Evolutionary conservation across 2,888 invertebrate genomes (phyloP), one percentile per base, ranked within the genome.

Genomic region (Stenolophus ochropezus): DNA sequence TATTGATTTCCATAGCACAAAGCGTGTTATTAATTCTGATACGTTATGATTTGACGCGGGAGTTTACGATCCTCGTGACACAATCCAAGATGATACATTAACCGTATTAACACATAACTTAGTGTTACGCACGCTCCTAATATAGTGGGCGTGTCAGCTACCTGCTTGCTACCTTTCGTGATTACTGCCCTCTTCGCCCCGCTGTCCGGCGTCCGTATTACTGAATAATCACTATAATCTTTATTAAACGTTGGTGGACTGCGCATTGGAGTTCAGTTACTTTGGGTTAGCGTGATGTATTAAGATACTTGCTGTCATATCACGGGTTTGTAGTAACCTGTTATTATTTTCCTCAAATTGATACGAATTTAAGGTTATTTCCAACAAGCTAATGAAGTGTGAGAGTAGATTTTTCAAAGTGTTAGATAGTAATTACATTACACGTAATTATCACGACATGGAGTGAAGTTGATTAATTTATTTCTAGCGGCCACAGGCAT

Each of bases 171-270:
- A 61, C 61, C 78, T 65, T 53, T 75, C 75, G 14, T 73, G 53
- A 53, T 61, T 61, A 78, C 78, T 47, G 65, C 23, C 65, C 14
- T 77, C 21, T 69, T 58, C 33, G 49, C 69, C 78, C 49, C 78
- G 65, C 51, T 49, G 4, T 25, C 69, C 58, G 21, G 49, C 71
- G 79, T 53, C 71, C 20, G 79, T 79, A 79, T 81, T 81, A 81
- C 80, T 58, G 33, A 81, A 73, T 81, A 81, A 81, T 81, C 53
- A 81, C 80, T 81, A 81, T 81, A 81, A 81, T 81, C 56, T 73
- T 73, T 81, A 81, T 56, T 81, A 81, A 47, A 61, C 33, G 65
- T 69, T 69, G 33, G n/a, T n/a, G n/a, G n/a, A n/a, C n/a, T n/a
- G n/a, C n/a, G n/a, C n/a, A n/a, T n/a, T n/a, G n/a, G n/a, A n/a